These are phyloP conservation scores for Perca schrenkii DNA, from an alignment of 2,113 vertebrate species.

Conservation along the genomic window DNA sequence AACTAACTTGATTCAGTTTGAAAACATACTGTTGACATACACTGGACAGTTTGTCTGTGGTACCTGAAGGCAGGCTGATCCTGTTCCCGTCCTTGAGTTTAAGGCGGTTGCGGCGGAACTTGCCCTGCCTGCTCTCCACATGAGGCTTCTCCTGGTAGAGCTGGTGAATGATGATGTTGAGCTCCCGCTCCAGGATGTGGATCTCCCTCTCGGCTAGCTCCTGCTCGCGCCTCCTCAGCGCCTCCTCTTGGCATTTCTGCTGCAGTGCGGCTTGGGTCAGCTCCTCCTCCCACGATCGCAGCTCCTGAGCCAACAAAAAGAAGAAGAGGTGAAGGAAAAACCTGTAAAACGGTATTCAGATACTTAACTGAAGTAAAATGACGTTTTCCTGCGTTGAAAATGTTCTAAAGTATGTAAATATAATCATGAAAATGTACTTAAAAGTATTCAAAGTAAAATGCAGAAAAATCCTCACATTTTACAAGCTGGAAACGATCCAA, in stretches of 20 bases:
- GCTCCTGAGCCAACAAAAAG: slow-evolving; percentile 84
- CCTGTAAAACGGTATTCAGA: neutral
- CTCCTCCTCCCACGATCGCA: slow-evolving; percentile 97
- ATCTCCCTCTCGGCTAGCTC: slow-evolving; percentile 96
- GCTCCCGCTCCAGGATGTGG: slow-evolving; percentile 95
- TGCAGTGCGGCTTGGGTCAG: slow-evolving; percentile 92
- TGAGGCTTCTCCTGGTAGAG: slow-evolving; percentile 96
- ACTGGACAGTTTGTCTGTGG: neutral
- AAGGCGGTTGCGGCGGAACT: slow-evolving; percentile 93
- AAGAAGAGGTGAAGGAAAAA: too few relatives aligned
- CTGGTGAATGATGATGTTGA: slow-evolving; percentile 98
- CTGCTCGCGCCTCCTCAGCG: slow-evolving; percentile 91
- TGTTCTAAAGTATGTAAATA: too few relatives aligned
- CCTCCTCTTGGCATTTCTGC: slow-evolving; percentile 97
- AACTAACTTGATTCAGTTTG: too few relatives aligned
- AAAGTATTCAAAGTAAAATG: too few relatives aligned
- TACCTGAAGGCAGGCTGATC: slow-evolving; percentile 97
- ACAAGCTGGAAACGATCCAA: too few relatives aligned
- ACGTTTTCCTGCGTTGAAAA: too few relatives aligned
- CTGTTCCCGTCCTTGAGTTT: slow-evolving; percentile 96
- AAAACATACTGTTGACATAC: neutral
- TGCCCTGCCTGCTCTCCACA: slow-evolving; percentile 95
- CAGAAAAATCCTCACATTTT: too few relatives aligned
- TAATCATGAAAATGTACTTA: too few relatives aligned
- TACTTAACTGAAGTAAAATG: too few relatives aligned